Evolutionary conservation across 2,797 vertebrate species (phyloP), one percentile per base, ranked within the genome.

Genomic region (Sparus aurata): DNA sequence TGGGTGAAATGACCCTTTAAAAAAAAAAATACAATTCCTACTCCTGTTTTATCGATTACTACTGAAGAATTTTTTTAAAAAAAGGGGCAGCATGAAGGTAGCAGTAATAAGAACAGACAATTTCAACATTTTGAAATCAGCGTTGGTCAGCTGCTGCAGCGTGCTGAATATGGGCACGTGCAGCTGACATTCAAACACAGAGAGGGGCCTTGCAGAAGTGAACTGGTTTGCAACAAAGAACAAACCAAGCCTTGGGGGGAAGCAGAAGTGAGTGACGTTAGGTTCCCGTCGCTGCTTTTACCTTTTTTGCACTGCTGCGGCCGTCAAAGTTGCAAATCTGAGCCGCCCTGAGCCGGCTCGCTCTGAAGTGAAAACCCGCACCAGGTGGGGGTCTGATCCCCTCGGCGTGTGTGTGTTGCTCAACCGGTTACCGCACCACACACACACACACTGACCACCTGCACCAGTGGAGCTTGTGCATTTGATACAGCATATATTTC

Each of bases 391-490:
- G 69, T 55, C 60, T 87, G 83, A 85, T 90, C 72, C 67, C 30
- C 79, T 82, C 53, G 4, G 73, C 17, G 63, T 41, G 64, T 30
- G 27, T 8, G 34, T 38, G 34, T 38, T 6, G 34, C 34, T 38
- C 34, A 10, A 10, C 8, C 6, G 34, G 8, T 50, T 55, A 66
- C 73, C 70, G 22, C 30, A 60, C 66, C 65, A 74, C 22, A 62
- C 41, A 15, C 43, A 60, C 79, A 55, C 83, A 60, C 79, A 55
- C 83, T 72, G 82, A 72, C 89, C 85, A 70, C 66, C 79, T 73
- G 88, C 85, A 69, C 80, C 84, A 57, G 49, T 85, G 82, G 83
- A 89, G 86, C 86, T 71, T 75, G 82, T 90, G 84, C 81, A 89
- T 86, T 90, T 89, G 79, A 89, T 86, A 49, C 71, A 34, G 80